Evolutionary conservation across 1,140 invertebrate species (phyloP), one percentile per base, ranked within the genome.

Genomic region (Halyomorpha halys): DNA sequence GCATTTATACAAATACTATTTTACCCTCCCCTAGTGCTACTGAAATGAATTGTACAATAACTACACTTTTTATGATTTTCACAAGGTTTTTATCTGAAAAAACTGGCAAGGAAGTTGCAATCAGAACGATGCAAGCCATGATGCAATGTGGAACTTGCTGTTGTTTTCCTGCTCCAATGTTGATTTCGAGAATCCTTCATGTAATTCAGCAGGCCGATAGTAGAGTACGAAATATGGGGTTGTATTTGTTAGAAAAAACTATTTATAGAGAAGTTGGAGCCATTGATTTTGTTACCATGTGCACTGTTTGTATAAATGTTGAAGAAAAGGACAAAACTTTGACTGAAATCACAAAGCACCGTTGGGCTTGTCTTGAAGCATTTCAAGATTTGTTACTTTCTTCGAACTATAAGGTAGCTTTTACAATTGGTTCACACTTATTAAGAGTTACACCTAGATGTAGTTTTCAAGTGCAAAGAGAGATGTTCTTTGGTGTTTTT

Each of bases 81-180:
- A 73, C 77, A 0, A 76, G 76, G 21, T 71, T 84, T 0, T 69
- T 82, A 2, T 74, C 72, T n/a, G 74, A 78, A 14, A 75, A 79
- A 21, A 70, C 76, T 11, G 65, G 69, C 8, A 67, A 68, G 3
- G 75, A 77, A 19, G 66, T 83, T 3, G 72, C 78, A 45, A 69
- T 77, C 16, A 76, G 79, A 65, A 68, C 83, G 9, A 72, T 84
- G 3, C 78, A 78, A 62, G 78, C 80, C 2, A 80, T 79, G 73
- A 76, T 78, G 16, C 72, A 73, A 13, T 79, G 78, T 56, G 83
- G 83, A 6, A 81, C 79, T 0, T 86, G 83, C 69, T 86, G 83
- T 64, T 86, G 83, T 70, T 81, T 83, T 67, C 80, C 82, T 8
- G 76, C 81, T 0, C 76, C 72, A 23, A 70, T 68, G 11, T 65